A percentile compares a stretch with the other conserved stretches of the same genome.
phyloP scores from a whole-genome alignment of 2,113 vertebrate species.

The Planiliza haematocheilus region DNA sequence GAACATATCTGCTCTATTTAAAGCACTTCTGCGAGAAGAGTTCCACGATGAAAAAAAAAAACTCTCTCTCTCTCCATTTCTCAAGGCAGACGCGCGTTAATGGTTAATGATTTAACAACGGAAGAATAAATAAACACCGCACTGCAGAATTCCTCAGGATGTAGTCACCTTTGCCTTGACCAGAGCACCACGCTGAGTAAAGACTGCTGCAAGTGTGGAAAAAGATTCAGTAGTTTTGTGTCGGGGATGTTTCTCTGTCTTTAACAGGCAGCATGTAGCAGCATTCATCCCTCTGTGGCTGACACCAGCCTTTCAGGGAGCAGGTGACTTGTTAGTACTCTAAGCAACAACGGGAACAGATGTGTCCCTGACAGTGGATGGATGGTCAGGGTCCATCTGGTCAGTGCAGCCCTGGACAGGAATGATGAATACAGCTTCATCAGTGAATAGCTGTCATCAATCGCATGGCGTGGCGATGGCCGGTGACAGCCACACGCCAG shows the following conservation, averaged over 20 bases:
- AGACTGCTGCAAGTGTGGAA: slow-evolving; percentile 19
- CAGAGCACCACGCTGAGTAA: slow-evolving; percentile 32
- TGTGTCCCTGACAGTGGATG: slow-evolving; percentile 99
- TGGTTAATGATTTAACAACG: slow-evolving; percentile 10
- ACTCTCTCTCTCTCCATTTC: slow-evolving; percentile 9
- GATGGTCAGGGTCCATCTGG: slow-evolving; percentile 99
- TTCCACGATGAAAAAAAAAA: slow-evolving; percentile 27
- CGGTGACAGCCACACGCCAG: slow-evolving; percentile 94
- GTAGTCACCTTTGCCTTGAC: not conserved
- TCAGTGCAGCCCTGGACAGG: slow-evolving; percentile 98
- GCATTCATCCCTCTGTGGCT: slow-evolving; percentile 83
- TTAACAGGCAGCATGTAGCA: slow-evolving; percentile 73
- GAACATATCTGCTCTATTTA: slow-evolving; percentile 13
- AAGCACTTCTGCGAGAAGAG: slow-evolving; percentile 44
- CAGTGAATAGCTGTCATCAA: slow-evolving; percentile 99
- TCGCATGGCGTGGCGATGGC: slow-evolving; percentile 91
- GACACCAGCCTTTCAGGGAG: slow-evolving; percentile 95
- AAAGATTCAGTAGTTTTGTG: slow-evolving; percentile 32
- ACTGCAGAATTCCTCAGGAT: not conserved
- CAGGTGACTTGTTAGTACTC: slow-evolving; percentile 99
- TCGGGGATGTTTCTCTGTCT: slow-evolving; percentile 59
- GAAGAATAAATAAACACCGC: not conserved
- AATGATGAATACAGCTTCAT: slow-evolving; percentile 99
- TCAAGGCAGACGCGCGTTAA: slow-evolving; percentile 31
- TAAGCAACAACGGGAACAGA: slow-evolving; percentile 99